Evolutionary conservation across 2,113 vertebrate species (phyloP), one percentile per base, ranked within the genome.

Genomic region (Xiphophorus maculatus): DNA sequence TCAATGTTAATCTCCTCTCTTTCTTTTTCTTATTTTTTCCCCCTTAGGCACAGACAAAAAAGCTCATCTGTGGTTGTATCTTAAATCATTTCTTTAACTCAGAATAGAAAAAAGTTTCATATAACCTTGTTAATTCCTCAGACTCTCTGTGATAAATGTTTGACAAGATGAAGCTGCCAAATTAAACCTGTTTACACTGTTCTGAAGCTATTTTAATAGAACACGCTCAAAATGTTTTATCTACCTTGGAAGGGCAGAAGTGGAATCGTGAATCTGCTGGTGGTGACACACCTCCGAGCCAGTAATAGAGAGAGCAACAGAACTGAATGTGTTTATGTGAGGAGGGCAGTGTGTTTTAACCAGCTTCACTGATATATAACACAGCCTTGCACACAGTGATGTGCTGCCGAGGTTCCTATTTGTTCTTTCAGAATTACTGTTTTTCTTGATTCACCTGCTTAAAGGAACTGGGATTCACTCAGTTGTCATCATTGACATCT

Each of bases 1-100:
- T 76, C 30, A 76, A 63, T 54, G 64, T 84, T 76, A 76, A 84
- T 88, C 83, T 74, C 35, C 0, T 51, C 51, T 85, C 48, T 65
- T 68, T 78, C 35, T 83, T 10, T 54, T 11, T 54, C 22, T 54
- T 7, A n/a, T 10, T 22, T 54, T 54, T 11, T 51, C 2, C 19
- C 48, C 48, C 48, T 51, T 5, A 22, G 48, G 48, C 17, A 51
- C 48, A 22, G 17, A 51, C 48, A 51, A 51, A 51, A 14, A 22
- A 22, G 19, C 48, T 51, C 22, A 19, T 51, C 22, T 25, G 22
- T 54, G 51, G 6, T 54, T 11, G 10, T n/a, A 54, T 3, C 22
- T 54, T 54, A 54, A 54, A 54, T 54, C 2, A 54, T 54, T 54
- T 54, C 7, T 54, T 54, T n/a, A 54, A 54, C n/a, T 54, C 19